phyloP scores from a whole-genome alignment of 2,113 vertebrate genomes.

The Phodopus roborovskii region DNA sequence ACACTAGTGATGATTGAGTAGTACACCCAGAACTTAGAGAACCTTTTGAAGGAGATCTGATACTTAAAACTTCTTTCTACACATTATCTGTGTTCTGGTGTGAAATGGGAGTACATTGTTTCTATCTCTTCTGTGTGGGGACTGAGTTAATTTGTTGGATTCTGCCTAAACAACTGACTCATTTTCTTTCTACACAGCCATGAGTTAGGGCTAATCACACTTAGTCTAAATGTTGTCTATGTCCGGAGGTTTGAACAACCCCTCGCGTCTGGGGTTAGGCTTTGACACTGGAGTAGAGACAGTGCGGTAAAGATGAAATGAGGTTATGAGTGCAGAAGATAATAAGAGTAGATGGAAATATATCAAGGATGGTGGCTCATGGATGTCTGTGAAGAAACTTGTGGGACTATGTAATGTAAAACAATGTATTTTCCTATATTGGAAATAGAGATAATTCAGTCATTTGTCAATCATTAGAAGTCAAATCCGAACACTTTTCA shows the following conservation, averaged over 20 bases:
- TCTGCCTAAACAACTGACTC: background rate
- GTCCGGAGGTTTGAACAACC: background rate
- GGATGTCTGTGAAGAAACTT: background rate
- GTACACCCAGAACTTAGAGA: background rate
- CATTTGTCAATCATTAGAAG: background rate
- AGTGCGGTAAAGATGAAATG: background rate
- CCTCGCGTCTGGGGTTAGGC: background rate
- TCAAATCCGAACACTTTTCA: slow-evolving; percentile 15
- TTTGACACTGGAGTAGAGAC: background rate
- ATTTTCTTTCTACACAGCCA: background rate
- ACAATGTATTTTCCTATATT: slow-evolving; percentile 3
- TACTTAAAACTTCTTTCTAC: background rate
- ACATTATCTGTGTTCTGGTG: background rate
- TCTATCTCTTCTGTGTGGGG: background rate
- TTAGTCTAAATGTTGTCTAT: background rate
- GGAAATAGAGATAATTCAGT: slow-evolving; percentile 25
- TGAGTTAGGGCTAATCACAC: background rate
- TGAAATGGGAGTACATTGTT: background rate
- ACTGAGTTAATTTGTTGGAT: background rate
- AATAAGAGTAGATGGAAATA: background rate
- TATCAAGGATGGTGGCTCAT: background rate
- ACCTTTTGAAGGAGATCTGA: background rate
- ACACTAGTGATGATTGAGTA: background rate
- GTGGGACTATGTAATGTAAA: background rate
- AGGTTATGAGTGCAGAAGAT: background rate